These are phyloP conservation scores for Clarias pachynema DNA, from an alignment of 2,797 vertebrate species.

Conservation along the genomic window DNA sequence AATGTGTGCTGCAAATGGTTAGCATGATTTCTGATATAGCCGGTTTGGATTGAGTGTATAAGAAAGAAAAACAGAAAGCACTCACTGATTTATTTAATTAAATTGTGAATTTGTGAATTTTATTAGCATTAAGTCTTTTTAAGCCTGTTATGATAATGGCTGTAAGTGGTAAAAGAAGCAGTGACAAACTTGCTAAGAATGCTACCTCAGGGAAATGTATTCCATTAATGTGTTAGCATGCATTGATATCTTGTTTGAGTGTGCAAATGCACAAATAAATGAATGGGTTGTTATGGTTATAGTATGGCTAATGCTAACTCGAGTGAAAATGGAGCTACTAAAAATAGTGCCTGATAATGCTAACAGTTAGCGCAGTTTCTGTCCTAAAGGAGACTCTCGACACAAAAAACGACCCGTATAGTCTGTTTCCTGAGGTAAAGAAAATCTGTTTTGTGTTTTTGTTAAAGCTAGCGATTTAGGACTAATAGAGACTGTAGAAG, in stretches of 20 bases:
- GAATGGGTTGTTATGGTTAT: background rate
- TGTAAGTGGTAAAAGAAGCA: background rate
- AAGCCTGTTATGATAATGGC: background rate
- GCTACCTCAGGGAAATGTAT: background rate
- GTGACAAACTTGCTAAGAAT: background rate
- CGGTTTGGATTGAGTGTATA: constrained; percentile 34
- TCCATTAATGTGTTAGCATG: background rate
- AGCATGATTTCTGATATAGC: constrained; percentile 40
- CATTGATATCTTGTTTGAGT: background rate
- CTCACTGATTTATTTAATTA: background rate
- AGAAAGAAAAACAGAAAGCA: constrained; percentile 16
- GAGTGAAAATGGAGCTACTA: background rate
- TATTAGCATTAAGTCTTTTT: background rate
- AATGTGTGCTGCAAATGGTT: constrained; percentile 8
- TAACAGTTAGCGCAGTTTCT: background rate
- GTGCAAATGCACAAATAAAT: background rate
- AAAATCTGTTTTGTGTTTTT: constrained; percentile 1
- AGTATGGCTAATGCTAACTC: background rate
- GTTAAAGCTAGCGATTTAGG: background rate
- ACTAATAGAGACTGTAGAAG: background rate
- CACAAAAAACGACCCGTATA: background rate
- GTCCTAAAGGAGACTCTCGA: background rate
- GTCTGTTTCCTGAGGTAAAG: background rate
- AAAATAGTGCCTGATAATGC: background rate
- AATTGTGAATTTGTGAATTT: background rate